Conservation (phyloP, 1,140 invertebrate genomes). For the Drosophila melanogaster region DNA sequence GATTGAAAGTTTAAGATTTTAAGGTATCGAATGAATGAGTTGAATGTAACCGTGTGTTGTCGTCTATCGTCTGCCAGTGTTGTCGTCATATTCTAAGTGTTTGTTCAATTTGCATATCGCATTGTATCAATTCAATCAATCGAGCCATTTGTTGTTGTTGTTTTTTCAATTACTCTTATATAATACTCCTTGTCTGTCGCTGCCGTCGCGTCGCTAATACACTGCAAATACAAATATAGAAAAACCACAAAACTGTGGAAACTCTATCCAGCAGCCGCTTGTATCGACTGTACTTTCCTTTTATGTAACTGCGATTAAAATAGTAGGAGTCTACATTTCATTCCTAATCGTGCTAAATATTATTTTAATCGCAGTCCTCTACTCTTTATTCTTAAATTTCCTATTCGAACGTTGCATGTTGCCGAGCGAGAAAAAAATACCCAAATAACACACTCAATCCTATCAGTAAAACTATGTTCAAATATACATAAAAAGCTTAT, state of each 20-base stretch:
- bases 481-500: not conserved
- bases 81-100: slow-evolving; percentile 67
- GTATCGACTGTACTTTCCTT: slow-evolving; percentile 46
- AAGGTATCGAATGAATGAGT: slow-evolving; percentile 23
- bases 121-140: slow-evolving; percentile 42
- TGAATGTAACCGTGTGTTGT: slow-evolving; percentile 42
- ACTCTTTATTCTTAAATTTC: slow-evolving; percentile 19
- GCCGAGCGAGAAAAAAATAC: slow-evolving; percentile 54
- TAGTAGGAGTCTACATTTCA: not conserved
- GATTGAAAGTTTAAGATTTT: slow-evolving; percentile 24
- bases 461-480: not conserved
- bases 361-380: slow-evolving; percentile 18
- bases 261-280: slow-evolving; percentile 61
- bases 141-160: slow-evolving; percentile 75
- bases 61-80: slow-evolving; percentile 64
- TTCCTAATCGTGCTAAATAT: not conserved
- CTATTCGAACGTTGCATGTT: slow-evolving; percentile 54
- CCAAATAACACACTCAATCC: slow-evolving; percentile 23
- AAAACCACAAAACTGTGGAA: slow-evolving; percentile 46
- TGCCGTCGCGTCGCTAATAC: slow-evolving; percentile 51
- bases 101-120: slow-evolving; percentile 66
- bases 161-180: slow-evolving; percentile 55
- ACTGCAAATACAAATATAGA: slow-evolving; percentile 30
- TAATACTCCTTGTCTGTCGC: slow-evolving; percentile 69
- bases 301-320: slow-evolving; percentile 15